These are phyloP conservation scores for Drosophila mercatorum DNA, from an alignment of 2,888 invertebrate species.

Conservation along the genomic window DNA sequence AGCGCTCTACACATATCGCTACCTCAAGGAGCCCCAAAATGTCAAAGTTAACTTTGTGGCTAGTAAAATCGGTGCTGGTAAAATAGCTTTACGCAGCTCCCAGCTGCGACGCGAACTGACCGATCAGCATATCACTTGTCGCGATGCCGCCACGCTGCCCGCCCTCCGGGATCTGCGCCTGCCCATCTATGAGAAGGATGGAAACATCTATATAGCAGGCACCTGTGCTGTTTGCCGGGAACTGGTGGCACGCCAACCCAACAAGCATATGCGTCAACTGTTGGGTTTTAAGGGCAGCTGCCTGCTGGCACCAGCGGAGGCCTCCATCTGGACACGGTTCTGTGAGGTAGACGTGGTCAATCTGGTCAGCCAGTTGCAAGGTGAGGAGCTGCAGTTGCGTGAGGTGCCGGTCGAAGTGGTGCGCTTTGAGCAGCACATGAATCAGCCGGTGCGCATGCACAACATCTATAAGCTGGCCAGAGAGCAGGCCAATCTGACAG, in stretches of 20 bases:
- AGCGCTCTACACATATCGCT: conserved; percentile 87
- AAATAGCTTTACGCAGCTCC: conserved; percentile 72
- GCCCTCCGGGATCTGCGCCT: conserved; percentile 85
- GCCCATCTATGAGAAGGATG: conserved; percentile 87
- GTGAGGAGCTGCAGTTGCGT: conserved; percentile 76
- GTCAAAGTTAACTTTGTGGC: conserved; percentile 85
- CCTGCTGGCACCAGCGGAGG: conserved; percentile 92
- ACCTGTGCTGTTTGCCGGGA: conserved; percentile 90
- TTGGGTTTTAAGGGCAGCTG: conserved; percentile 93
- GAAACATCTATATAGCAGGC: conserved; percentile 89
- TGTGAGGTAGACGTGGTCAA: conserved; percentile 93
- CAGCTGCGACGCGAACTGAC: conserved; percentile 75
- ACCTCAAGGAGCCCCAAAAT: conserved; percentile 85
- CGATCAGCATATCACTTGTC: conserved; percentile 80
- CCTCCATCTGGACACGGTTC: conserved; percentile 95
- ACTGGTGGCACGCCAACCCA: conserved; percentile 85
- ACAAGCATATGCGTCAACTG: conserved; percentile 82
- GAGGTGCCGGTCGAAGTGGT: conserved; percentile 89
- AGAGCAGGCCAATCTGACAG: conserved; percentile 85
- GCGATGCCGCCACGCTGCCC: conserved; percentile 72
- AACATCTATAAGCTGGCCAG: conserved; percentile 92
- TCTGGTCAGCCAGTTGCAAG: conserved; percentile 84
- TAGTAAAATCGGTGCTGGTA: conserved; percentile 61
- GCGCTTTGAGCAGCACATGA: conserved; percentile 93
- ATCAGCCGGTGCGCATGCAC: conserved; percentile 92